Conservation (phyloP, 2,113 vertebrate species). For the Ciconia maguari region DNA sequence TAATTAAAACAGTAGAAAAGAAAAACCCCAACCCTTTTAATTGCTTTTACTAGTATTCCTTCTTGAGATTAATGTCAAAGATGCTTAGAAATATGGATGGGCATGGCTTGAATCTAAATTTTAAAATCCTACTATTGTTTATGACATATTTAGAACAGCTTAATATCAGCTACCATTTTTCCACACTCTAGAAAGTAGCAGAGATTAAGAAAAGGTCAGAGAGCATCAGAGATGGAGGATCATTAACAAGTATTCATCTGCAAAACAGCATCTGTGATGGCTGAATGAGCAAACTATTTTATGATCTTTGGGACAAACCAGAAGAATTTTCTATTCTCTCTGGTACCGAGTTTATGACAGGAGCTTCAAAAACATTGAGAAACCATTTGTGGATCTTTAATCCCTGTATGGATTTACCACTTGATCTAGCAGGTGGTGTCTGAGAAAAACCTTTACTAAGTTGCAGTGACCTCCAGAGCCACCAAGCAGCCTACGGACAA, state of each 20-base stretch:
- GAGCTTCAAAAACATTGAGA: background rate
- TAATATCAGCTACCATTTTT: background rate
- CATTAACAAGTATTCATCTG: background rate
- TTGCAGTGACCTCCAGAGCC: background rate
- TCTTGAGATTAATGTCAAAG: background rate
- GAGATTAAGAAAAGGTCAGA: background rate
- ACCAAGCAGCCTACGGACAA: background rate
- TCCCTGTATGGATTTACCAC: background rate
- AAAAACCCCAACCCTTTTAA: background rate
- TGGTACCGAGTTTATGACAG: background rate
- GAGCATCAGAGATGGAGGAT: background rate
- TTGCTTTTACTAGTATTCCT: background rate
- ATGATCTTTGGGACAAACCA: background rate
- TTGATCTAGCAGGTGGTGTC: background rate
- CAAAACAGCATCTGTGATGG: background rate
- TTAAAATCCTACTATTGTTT: background rate
- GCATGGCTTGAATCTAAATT: background rate
- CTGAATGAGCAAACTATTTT: background rate
- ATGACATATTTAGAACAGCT: background rate
- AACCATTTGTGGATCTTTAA: background rate
- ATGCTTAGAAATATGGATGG: background rate
- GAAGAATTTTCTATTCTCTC: background rate
- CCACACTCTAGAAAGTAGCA: background rate
- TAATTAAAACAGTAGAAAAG: background rate
- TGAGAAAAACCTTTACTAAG: background rate